Evolutionary conservation across 2,113 vertebrate species (phyloP), one percentile per base, ranked within the genome.

Genomic region (Machaerirhynchus nigripectus): DNA sequence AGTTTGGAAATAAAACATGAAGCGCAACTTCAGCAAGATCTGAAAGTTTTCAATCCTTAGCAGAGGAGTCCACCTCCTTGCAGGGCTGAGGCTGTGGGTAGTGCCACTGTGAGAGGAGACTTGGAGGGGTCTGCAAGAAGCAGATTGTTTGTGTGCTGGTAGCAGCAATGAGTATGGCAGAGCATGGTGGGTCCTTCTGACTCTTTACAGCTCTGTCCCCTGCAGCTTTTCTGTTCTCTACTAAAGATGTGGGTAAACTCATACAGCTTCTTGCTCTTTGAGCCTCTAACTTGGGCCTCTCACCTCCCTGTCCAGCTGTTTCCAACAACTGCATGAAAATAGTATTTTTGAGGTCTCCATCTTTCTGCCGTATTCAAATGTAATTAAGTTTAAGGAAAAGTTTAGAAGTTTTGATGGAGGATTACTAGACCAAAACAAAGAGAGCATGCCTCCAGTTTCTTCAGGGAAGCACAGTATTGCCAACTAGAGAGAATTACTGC

Each of bases 71-170:
- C 39, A 9, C 27, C 16, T 78, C 30, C 30, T 46, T n/a, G 33
- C 39, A 31, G 47, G 30, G 19, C 33, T 65, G 67, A 79, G 79
- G 31, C 23, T 86, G 33, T 37, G 40, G 30, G n/a, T 13, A 16
- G 20, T 44, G 15, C 24, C 22, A 11, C 11, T 15, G 4, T 0
- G 0, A 82, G 35, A 27, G 52, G 1, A 15, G 76, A 35, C 28
- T 49, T 1, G 0, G 49, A 83, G 22, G 3, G 13, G 6, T 69
- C 70, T 74, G 37, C 60, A 46, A 50, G 64, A 37, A 81, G 42
- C 19, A 27, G 4, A 12, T 40, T 28, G 17, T 17, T 90, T 37
- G 28, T 49, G 28, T 46, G 24, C 37, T 60, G 22, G 31, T 10
- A 70, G 28, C 42, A 89, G 49, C 57, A 81, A 33, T 1, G 1